Evolutionary conservation across 2,888 invertebrate species (phyloP).

Genomic region (Griposia aprilina): DNA sequence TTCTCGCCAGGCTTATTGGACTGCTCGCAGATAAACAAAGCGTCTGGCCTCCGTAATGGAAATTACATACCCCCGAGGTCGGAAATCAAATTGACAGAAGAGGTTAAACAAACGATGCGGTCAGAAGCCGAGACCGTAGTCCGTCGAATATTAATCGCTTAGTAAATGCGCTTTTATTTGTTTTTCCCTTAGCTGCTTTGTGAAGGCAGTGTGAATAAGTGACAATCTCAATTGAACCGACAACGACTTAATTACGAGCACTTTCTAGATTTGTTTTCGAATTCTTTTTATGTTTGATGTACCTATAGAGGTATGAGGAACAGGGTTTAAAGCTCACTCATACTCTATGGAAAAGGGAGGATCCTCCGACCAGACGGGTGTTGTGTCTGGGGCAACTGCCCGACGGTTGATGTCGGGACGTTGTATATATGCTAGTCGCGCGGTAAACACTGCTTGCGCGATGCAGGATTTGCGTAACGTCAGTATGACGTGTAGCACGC

Average conservation of each 20-base stretch:
- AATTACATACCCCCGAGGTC: conserved; percentile 89
- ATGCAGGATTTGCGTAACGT: too few species aligned
- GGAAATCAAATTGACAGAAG: conserved; percentile 90
- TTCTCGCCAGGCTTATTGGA: conserved; percentile 80
- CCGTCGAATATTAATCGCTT: conserved; percentile 88
- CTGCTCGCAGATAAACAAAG: conserved; percentile 86
- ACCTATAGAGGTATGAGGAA: too few species aligned
- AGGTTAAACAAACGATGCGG: conserved; percentile 90
- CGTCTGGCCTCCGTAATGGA: conserved; percentile 87
- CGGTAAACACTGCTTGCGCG: too few species aligned
- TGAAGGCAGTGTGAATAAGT: conserved; percentile 69
- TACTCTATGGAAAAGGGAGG: too few species aligned
- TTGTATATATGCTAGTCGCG: too few species aligned
- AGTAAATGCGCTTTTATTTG: conserved; percentile 89
- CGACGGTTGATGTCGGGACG: too few species aligned
- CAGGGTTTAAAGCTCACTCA: too few species aligned
- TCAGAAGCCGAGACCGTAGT: conserved; percentile 84
- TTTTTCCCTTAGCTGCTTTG: conserved; percentile 78
- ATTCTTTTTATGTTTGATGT: background rate
- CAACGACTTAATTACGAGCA: conserved; percentile 54
- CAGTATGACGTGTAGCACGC: too few species aligned
- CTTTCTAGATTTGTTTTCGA: conserved; percentile 8
- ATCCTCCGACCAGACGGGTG: too few species aligned
- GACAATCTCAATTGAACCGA: conserved; percentile 67
- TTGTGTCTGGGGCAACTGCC: too few species aligned